A percentile compares a stretch with the other conserved stretches of the same genome.
Conservation (phyloP, 2,797 vertebrate genomes). For the Lacerta agilis region DNA sequence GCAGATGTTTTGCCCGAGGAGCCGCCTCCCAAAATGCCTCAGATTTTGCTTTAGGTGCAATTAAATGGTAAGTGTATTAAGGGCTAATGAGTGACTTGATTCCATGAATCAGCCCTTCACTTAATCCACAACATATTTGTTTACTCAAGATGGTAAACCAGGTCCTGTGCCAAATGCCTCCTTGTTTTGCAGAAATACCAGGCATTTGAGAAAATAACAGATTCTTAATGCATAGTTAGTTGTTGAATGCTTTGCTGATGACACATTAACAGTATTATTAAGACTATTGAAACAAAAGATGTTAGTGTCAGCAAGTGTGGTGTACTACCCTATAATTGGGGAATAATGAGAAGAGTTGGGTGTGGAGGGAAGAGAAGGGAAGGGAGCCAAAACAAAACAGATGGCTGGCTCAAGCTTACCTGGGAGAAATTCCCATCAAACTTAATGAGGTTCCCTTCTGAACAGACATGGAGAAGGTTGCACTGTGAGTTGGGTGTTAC, state of each 20-base stretch:
- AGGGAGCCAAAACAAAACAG: neutral
- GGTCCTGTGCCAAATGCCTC: constrained; percentile 53
- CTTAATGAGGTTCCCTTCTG: too few relatives aligned
- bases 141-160: constrained; percentile 46
- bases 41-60: constrained; percentile 4
- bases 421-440: neutral
- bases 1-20: neutral
- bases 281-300: constrained; percentile 41
- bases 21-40: neutral
- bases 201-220: constrained; percentile 48
- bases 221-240: constrained; percentile 60
- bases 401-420: constrained; percentile 10
- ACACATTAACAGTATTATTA: constrained; percentile 67
- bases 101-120: neutral
- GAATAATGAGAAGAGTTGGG: constrained; percentile 48
- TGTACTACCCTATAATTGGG: constrained; percentile 48
- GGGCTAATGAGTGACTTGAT: neutral
- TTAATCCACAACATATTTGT: constrained; percentile 39
- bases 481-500: too few relatives aligned
- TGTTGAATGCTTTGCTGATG: constrained; percentile 64
- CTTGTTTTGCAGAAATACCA: constrained; percentile 59
- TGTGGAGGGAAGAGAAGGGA: constrained; percentile 19
- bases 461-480: neutral
- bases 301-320: constrained; percentile 60
- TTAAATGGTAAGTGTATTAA: neutral